Conservation (phyloP, 2,888 invertebrate species). For the Celastrina argiolus region DNA sequence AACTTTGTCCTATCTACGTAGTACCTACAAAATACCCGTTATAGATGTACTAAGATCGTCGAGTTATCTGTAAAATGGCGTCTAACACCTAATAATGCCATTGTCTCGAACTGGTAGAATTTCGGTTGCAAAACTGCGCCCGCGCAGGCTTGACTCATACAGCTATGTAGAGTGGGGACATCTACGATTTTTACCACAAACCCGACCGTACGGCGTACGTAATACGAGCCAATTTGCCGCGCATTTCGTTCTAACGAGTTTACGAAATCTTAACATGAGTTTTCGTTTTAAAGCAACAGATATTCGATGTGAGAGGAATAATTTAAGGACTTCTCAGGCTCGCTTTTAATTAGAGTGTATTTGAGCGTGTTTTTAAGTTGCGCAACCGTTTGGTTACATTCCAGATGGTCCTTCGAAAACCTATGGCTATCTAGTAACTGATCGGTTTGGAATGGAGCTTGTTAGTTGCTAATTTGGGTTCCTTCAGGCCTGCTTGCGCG, state of each 20-base stretch:
- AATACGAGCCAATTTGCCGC: conserved; percentile 25
- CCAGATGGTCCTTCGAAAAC: not conserved
- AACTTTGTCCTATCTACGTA: not conserved
- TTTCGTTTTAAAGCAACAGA: conserved; percentile 36
- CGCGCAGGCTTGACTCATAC: conserved; percentile 64
- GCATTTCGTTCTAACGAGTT: conserved; percentile 27
- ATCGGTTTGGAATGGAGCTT: not conserved
- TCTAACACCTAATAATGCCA: conserved; percentile 68
- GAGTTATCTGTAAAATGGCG: conserved; percentile 60
- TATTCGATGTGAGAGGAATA: conserved; percentile 36
- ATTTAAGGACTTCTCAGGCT: conserved; percentile 33
- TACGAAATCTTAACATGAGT: conserved; percentile 39
- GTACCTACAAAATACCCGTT: conserved; percentile 17
- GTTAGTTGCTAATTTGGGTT: not conserved
- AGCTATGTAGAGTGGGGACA: conserved; percentile 37
- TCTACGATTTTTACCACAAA: conserved; percentile 27
- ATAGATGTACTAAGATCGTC: conserved; percentile 34
- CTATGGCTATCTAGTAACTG: not conserved
- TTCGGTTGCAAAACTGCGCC: conserved; percentile 73
- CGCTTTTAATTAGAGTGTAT: conserved; percentile 33
- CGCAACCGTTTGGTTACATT: conserved; percentile 26
- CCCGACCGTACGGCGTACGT: conserved; percentile 21
- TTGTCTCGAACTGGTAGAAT: conserved; percentile 76
- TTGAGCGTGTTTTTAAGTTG: conserved; percentile 23
- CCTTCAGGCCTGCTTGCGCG: no score